A percentile compares a stretch with the other conserved stretches of the same genome.
Evolutionary conservation across 2,797 vertebrate species (phyloP).

Genomic region (Onychomys arenicola): DNA sequence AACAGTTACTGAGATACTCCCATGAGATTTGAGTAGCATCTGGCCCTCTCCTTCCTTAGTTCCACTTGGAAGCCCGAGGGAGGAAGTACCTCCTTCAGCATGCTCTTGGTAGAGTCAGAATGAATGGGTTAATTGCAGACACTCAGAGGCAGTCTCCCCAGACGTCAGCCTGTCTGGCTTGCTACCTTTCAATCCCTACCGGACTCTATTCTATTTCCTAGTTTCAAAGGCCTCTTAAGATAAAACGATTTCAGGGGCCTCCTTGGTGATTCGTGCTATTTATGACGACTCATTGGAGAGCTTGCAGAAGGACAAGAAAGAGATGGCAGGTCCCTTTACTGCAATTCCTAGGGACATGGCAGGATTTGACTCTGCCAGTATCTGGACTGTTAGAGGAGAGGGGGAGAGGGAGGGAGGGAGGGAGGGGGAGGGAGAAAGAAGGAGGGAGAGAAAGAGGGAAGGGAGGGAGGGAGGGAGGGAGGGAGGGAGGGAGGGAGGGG

Average conservation of each 20-base stretch:
- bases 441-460: too few relatives aligned
- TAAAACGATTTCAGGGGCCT: slow-evolving; percentile 64
- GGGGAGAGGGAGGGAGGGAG: too few relatives aligned
- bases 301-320: slow-evolving; percentile 19
- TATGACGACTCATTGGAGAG: slow-evolving; percentile 23
- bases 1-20: not conserved
- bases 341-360: not conserved
- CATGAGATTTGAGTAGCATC: not conserved
- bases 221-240: slow-evolving; percentile 71
- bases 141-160: not conserved
- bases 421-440: too few relatives aligned
- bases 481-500: too few relatives aligned
- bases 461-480: too few relatives aligned
- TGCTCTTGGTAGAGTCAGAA: not conserved
- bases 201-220: slow-evolving; percentile 46
- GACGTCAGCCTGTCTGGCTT: slow-evolving; percentile 54
- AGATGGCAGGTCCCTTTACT: not conserved
- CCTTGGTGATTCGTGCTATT: slow-evolving; percentile 57
- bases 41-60: not conserved
- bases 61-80: not conserved
- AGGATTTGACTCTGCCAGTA: not conserved
- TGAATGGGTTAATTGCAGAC: slow-evolving; percentile 47
- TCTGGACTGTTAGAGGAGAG: not conserved
- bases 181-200: slow-evolving; percentile 60
- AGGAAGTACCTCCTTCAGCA: not conserved